phyloP scores from a whole-genome alignment of 2,113 vertebrate species.

The Xiphophorus maculatus region DNA sequence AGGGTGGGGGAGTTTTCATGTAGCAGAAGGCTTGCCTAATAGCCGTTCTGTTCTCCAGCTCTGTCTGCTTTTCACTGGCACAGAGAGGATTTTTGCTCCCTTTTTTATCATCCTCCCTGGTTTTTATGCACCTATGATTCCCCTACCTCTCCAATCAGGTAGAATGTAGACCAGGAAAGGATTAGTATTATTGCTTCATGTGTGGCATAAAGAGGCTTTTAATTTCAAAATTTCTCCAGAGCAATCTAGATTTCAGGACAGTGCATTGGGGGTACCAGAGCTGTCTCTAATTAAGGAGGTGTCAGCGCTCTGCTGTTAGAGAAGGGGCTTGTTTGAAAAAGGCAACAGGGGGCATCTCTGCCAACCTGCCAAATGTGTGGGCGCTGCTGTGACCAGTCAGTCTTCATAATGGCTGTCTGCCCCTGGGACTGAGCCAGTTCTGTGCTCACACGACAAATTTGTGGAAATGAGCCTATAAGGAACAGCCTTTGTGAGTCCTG shows the following conservation, averaged over 20 bases:
- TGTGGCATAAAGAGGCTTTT: constrained; percentile 44
- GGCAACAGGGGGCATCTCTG: constrained; percentile 57
- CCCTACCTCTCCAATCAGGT: constrained; percentile 27
- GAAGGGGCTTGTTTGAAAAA: constrained; percentile 52
- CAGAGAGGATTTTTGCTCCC: not conserved
- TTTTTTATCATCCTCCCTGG: constrained; percentile 17
- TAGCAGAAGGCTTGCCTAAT: constrained; percentile 75
- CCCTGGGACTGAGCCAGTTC: constrained; percentile 58
- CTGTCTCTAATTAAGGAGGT: constrained; percentile 57
- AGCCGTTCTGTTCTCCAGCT: constrained; percentile 67
- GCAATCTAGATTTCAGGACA: constrained; percentile 33
- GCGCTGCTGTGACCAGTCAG: constrained; percentile 65
- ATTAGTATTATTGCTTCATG: constrained; percentile 7
- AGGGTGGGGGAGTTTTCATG: constrained; percentile 41
- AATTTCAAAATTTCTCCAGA: constrained; percentile 54
- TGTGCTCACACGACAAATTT: constrained; percentile 53
- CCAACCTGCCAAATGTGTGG: constrained; percentile 72
- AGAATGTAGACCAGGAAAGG: constrained; percentile 21
- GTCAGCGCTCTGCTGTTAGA: constrained; percentile 50
- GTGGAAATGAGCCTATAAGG: constrained; percentile 42
- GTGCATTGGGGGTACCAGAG: constrained; percentile 56
- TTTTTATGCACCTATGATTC: constrained; percentile 42
- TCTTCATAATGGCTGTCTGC: constrained; percentile 69
- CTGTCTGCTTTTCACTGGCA: constrained; percentile 27
- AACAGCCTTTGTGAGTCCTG: constrained; percentile 27